These are phyloP conservation scores for Eilema griseolum DNA, from an alignment of 2,888 invertebrate species.

Conservation along the genomic window DNA sequence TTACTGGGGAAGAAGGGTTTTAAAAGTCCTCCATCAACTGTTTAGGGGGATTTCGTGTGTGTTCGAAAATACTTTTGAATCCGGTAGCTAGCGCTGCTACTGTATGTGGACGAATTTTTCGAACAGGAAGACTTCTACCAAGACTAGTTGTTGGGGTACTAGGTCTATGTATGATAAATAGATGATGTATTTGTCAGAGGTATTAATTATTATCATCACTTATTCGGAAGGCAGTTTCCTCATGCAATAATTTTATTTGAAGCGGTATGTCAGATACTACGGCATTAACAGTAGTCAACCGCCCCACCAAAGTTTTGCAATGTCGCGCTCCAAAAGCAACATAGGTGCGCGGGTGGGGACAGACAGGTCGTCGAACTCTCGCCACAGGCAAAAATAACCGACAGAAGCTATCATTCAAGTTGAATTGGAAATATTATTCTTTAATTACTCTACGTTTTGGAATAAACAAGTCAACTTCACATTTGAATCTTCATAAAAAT, in stretches of 20 bases:
- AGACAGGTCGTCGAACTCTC: slow-evolving; percentile 74
- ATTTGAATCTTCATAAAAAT: not conserved
- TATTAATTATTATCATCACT: not conserved
- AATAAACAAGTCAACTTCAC: not conserved
- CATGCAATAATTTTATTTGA: not conserved
- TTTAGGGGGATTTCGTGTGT: too few species aligned
- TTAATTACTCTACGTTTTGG: not conserved
- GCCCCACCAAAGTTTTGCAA: slow-evolving; percentile 64
- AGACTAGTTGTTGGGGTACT: too few species aligned
- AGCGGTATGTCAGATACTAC: slow-evolving; percentile 12
- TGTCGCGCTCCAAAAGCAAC: slow-evolving; percentile 79
- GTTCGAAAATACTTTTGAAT: too few species aligned
- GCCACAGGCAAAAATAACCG: slow-evolving; percentile 68
- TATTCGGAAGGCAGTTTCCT: not conserved
- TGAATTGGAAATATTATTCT: slow-evolving; percentile 39
- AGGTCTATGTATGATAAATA: too few species aligned
- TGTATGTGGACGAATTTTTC: too few species aligned
- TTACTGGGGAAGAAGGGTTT: too few species aligned
- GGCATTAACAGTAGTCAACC: slow-evolving; percentile 33
- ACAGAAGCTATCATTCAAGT: slow-evolving; percentile 53
- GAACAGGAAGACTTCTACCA: too few species aligned
- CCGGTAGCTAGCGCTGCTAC: too few species aligned
- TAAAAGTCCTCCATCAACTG: too few species aligned
- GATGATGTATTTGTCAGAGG: not conserved
- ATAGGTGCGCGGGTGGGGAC: slow-evolving; percentile 70